Evolutionary conservation across 2,113 vertebrate genomes (phyloP), one percentile per base, ranked within the genome.

Genomic region (Riparia riparia): DNA sequence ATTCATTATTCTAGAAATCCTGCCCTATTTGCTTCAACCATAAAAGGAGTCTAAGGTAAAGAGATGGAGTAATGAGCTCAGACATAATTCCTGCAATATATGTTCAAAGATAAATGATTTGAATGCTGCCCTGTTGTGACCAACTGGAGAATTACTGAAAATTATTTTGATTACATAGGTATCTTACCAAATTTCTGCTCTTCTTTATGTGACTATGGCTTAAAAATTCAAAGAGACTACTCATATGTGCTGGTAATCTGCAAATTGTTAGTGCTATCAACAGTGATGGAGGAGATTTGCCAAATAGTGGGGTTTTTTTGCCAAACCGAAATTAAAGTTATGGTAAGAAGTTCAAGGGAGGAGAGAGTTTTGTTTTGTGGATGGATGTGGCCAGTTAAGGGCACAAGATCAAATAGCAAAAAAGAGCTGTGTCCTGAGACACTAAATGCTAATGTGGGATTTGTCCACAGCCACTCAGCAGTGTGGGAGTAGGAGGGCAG

Each of bases 341-440:
- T 49, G 37, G 20, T 53, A 65, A 78, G 29, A 31, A 6, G 41
- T 42, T 77, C 6, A 66, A 70, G 61, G 4, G 9, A 79, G 4
- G 12, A 41, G n/a, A 70, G 70, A 60, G 7, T 9, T 85, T 53
- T 39, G 5, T 15, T 15, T 32, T 71, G 56, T 9, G 47, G 37
- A 21, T 31, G 34, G 12, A n/a, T 53, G 7, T 53, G 17, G 2
- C 11, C 37, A 77, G 14, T 51, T 69, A 77, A 82, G 76, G n/a
- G 37, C 37, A 42, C 14, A 64, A 69, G 12, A 26, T 20, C 24
- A 57, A 83, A 42, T 5, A 60, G 2, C 0, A 0, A 77, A 81
- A 51, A 47, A 69, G 25, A 42, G 6, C 6, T 42, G 10, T 14
- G 19, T 39, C 15, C 12, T 54, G 26, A 91, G 29, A 72, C 31